Conservation (phyloP, 2,888 invertebrate species). For the Temnothorax unifasciatus region DNA sequence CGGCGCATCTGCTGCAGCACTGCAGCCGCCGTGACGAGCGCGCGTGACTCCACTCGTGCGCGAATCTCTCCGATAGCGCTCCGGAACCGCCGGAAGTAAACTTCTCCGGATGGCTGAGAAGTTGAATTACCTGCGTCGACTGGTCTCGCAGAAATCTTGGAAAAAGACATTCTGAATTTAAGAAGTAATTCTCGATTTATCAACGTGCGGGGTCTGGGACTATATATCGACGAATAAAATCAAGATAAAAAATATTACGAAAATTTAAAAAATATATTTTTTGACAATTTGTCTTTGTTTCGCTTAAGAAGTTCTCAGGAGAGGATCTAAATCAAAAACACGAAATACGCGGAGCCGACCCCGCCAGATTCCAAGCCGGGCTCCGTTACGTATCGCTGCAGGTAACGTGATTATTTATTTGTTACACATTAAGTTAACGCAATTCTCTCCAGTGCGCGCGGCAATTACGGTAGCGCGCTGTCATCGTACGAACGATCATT, state of each 20-base stretch:
- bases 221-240: not conserved
- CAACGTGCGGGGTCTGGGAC: not conserved
- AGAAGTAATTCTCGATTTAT: not conserved
- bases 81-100: not conserved
- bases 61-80: slow-evolving; percentile 5
- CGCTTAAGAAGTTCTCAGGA: not conserved
- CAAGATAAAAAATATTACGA: not conserved
- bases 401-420: slow-evolving; percentile 34
- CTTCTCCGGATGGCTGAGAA: not conserved
- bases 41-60: slow-evolving; percentile 23
- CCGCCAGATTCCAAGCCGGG: not conserved
- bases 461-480: slow-evolving; percentile 44
- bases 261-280: not conserved
- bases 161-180: not conserved
- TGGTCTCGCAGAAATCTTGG: not conserved
- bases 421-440: slow-evolving; percentile 36
- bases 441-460: slow-evolving; percentile 4
- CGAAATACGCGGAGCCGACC: not conserved
- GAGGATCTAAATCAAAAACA: not conserved
- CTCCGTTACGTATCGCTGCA: slow-evolving; percentile 40
- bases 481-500: slow-evolving; percentile 35
- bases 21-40: not conserved
- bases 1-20: slow-evolving; percentile 12
- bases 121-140: not conserved
- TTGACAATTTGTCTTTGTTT: not conserved